Evolutionary conservation across 2,797 vertebrate species (phyloP).

Genomic region (Knipowitschia caucasica): DNA sequence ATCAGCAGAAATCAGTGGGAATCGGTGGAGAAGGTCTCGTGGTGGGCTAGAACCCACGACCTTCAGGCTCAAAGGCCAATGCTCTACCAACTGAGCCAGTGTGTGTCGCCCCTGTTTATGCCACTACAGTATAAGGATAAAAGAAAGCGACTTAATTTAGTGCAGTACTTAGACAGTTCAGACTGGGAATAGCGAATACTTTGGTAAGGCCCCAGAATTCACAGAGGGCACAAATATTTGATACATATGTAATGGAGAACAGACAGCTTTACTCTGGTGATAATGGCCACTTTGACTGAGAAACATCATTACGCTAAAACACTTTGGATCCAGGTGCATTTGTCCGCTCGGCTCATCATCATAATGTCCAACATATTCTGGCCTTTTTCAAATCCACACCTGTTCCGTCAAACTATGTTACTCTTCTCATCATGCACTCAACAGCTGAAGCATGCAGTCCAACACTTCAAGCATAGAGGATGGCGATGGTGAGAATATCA

Average conservation of each 20-base stretch:
- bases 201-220: neutral
- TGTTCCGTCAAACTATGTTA: neutral
- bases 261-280: neutral
- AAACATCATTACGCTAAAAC: constrained; percentile 15
- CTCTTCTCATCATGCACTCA: neutral
- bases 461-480: too few species aligned
- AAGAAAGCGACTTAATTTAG: too few species aligned
- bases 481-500: too few species aligned
- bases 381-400: constrained; percentile 18
- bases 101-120: too few species aligned
- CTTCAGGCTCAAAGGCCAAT: too few species aligned
- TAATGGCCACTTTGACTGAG: constrained; percentile 7
- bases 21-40: too few species aligned
- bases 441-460: neutral
- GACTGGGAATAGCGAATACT: neutral
- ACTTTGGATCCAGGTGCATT: constrained; percentile 19
- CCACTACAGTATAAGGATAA: too few species aligned
- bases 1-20: too few species aligned
- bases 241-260: neutral
- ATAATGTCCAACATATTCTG: constrained; percentile 18
- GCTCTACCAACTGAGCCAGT: too few species aligned
- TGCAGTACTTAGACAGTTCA: too few species aligned
- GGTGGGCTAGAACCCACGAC: too few species aligned
- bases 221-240: neutral
- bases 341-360: constrained; percentile 10